These are phyloP conservation scores for Gymnodraco acuticeps DNA, from an alignment of 2,797 vertebrate species.

Conservation along the genomic window DNA sequence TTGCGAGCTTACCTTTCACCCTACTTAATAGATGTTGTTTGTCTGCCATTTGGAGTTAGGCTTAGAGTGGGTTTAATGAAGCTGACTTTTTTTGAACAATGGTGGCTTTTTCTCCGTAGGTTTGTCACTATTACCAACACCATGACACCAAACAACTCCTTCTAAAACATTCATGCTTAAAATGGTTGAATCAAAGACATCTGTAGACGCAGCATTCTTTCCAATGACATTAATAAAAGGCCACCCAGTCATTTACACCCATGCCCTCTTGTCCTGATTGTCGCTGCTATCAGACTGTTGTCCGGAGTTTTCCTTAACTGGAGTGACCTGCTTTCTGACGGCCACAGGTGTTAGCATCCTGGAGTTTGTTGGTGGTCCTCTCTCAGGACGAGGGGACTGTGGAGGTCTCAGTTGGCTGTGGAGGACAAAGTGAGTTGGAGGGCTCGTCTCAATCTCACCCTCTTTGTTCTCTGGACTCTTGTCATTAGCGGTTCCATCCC, in stretches of 20 bases:
- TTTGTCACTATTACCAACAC: not conserved
- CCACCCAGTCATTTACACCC: conserved; percentile 79
- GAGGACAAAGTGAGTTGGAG: conserved; percentile 20
- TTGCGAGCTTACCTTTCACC: no score
- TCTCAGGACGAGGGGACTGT: conserved; percentile 22
- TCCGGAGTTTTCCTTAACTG: conserved; percentile 38
- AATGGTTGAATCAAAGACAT: no score
- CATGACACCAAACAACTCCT: not conserved
- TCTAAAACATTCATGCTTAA: no score
- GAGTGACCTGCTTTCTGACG: conserved; percentile 48
- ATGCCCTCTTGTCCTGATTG: conserved; percentile 83
- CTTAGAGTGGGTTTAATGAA: not conserved
- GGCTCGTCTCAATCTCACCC: conserved; percentile 1
- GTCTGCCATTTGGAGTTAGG: not conserved
- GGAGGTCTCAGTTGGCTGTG: conserved; percentile 58
- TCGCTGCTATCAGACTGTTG: conserved; percentile 66
- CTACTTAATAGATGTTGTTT: not conserved
- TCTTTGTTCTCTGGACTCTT: conserved; percentile 29
- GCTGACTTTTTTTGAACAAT: not conserved
- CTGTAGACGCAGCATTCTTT: no score
- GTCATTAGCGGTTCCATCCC: not conserved
- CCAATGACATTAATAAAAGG: not conserved
- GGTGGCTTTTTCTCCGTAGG: no score
- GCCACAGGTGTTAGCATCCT: conserved; percentile 36
- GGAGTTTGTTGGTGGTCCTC: conserved; percentile 5